Conservation (phyloP, 2,888 invertebrate species). For the Lydus trimaculatus region DNA sequence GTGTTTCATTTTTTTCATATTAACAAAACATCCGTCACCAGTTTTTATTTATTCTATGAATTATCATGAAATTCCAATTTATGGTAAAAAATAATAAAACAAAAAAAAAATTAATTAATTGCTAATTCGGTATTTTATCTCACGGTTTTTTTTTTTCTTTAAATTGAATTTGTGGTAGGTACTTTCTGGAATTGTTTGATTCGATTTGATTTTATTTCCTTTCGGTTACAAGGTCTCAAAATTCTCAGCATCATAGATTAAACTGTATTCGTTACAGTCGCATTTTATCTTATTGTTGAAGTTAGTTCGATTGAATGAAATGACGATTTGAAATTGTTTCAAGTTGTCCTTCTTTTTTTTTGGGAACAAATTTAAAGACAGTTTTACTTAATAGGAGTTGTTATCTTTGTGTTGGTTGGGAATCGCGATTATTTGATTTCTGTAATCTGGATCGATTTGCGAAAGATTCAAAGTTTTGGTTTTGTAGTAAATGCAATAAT, state of each 20-base stretch:
- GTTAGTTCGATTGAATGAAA: slow-evolving; percentile 44
- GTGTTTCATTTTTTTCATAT: too few relatives aligned
- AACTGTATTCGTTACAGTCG: not conserved
- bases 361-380: too few relatives aligned
- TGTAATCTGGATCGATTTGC: too few relatives aligned
- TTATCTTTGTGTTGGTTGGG: too few relatives aligned
- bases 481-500: too few relatives aligned
- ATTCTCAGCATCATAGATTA: not conserved
- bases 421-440: slow-evolving; percentile 26
- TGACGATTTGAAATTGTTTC: slow-evolving; percentile 40
- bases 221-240: not conserved
- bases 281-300: slow-evolving; percentile 29
- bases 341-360: too few relatives aligned
- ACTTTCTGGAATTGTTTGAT: not conserved
- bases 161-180: not conserved
- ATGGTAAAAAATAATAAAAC: not conserved
- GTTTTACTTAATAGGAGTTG: too few relatives aligned
- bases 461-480: too few relatives aligned
- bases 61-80: not conserved
- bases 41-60: not conserved
- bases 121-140: not conserved
- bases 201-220: not conserved
- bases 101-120: not conserved
- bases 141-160: not conserved
- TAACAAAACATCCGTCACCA: not conserved